Percentiles rank a stretch among this genome's conserved stretches.
Evolutionary conservation across 1,140 invertebrate species (phyloP).

Genomic region (Pachypsylla venusta): DNA sequence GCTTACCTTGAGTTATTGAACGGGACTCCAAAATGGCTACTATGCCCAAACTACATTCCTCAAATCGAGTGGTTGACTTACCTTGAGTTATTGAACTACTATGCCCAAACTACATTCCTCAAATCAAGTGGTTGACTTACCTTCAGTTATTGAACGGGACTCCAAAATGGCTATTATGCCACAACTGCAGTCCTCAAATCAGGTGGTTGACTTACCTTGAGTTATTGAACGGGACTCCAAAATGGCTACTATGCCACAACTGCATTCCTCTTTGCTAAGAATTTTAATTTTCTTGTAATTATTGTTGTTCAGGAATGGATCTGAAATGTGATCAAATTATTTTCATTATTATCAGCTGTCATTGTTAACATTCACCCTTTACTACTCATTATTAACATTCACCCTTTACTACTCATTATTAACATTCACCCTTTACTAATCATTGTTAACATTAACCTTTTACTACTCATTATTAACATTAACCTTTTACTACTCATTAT

Average conservation of each 20-base stretch:
- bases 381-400: too few relatives aligned
- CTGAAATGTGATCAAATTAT: slow-evolving; percentile 16
- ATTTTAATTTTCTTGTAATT: slow-evolving; percentile 16
- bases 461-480: too few relatives aligned
- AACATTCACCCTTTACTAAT: too few relatives aligned
- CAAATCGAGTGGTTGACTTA: too few relatives aligned
- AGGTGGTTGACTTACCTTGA: too few relatives aligned
- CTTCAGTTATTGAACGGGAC: slow-evolving; percentile 21
- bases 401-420: too few relatives aligned
- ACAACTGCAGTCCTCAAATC: slow-evolving; percentile 42
- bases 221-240: slow-evolving; percentile 30
- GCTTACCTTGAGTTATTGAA: slow-evolving; percentile 4
- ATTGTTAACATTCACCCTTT: too few relatives aligned
- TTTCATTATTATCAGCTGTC: too few relatives aligned
- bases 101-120: slow-evolving; percentile 42
- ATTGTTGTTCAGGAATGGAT: slow-evolving; percentile 26
- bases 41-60: slow-evolving; percentile 41
- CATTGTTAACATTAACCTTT: too few relatives aligned
- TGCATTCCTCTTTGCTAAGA: slow-evolving; percentile 35
- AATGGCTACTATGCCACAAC: slow-evolving; percentile 37
- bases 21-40: slow-evolving; percentile 34
- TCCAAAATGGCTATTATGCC: slow-evolving; percentile 37
- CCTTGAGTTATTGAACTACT: slow-evolving; percentile 21
- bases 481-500: too few relatives aligned
- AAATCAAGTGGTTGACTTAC: too few relatives aligned